Evolutionary conservation across 1,140 invertebrate genomes (phyloP).

Genomic region (Condylostylus longicornis): DNA sequence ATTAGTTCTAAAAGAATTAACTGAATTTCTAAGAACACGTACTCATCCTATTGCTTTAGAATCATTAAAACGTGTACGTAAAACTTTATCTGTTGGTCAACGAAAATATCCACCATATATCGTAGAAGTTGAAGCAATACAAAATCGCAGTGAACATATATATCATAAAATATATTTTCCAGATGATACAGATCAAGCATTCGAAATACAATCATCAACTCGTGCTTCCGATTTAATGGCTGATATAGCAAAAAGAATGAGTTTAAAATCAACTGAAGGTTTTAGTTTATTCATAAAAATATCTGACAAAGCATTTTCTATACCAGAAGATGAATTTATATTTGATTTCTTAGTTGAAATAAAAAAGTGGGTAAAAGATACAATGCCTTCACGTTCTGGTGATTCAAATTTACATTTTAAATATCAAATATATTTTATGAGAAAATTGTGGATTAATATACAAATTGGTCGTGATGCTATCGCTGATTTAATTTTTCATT

Average conservation of each 20-base stretch:
- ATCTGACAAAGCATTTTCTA: slow-evolving; percentile 73
- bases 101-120: slow-evolving; percentile 81
- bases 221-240: slow-evolving; percentile 73
- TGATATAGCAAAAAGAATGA: slow-evolving; percentile 58
- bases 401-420: slow-evolving; percentile 50
- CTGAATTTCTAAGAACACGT: slow-evolving; percentile 63
- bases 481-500: slow-evolving; percentile 89
- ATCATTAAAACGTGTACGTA: slow-evolving; percentile 67
- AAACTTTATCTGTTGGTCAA: slow-evolving; percentile 58
- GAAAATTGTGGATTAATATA: slow-evolving; percentile 85
- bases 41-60: slow-evolving; percentile 63
- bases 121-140: slow-evolving; percentile 89
- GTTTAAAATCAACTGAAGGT: slow-evolving; percentile 62
- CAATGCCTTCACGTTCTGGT: slow-evolving; percentile 52
- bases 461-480: slow-evolving; percentile 69
- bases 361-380: slow-evolving; percentile 73
- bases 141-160: slow-evolving; percentile 84
- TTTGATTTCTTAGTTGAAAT: slow-evolving; percentile 87
- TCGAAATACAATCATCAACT: slow-evolving; percentile 65
- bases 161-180: slow-evolving; percentile 88
- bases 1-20: slow-evolving; percentile 40
- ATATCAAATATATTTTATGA: slow-evolving; percentile 93
- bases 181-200: slow-evolving; percentile 77
- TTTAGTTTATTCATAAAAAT: slow-evolving; percentile 90
- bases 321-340: slow-evolving; percentile 84